Conservation (phyloP, 2,888 invertebrate species). For the Mechanitis mazaeus region DNA sequence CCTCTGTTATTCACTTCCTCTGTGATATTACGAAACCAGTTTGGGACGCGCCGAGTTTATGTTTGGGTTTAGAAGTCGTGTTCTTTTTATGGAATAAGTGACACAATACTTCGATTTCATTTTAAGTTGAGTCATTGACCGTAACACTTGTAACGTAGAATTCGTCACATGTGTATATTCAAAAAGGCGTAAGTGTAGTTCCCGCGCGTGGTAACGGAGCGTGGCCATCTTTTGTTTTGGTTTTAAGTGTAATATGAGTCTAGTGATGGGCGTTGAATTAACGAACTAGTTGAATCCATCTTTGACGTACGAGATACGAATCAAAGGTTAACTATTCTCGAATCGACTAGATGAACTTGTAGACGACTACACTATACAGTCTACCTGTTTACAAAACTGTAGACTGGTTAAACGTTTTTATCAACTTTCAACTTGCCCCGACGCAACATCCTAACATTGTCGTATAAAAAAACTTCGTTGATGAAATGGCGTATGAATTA, state of each 20-base stretch:
- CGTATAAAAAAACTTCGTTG: no score
- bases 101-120: constrained; percentile 32
- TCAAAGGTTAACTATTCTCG: no score
- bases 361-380: no score
- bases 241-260: constrained; percentile 12
- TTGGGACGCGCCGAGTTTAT: constrained; percentile 27
- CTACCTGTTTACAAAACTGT: no score
- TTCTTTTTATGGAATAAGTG: constrained; percentile 35
- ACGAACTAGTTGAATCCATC: no score
- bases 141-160: not conserved
- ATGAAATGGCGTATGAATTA: no score
- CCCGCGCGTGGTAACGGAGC: constrained; percentile 27
- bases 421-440: no score
- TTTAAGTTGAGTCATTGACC: constrained; percentile 34
- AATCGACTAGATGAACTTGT: no score
- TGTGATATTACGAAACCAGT: constrained; percentile 10
- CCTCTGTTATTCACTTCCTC: constrained; percentile 14
- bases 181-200: constrained; percentile 19
- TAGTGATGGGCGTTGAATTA: not conserved
- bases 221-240: constrained; percentile 27
- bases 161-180: not conserved
- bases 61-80: constrained; percentile 5
- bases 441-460: no score
- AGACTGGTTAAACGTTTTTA: no score
- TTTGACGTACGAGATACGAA: no score